Evolutionary conservation across 2,888 invertebrate species (phyloP).

Genomic region (Zonitis immaculata): DNA sequence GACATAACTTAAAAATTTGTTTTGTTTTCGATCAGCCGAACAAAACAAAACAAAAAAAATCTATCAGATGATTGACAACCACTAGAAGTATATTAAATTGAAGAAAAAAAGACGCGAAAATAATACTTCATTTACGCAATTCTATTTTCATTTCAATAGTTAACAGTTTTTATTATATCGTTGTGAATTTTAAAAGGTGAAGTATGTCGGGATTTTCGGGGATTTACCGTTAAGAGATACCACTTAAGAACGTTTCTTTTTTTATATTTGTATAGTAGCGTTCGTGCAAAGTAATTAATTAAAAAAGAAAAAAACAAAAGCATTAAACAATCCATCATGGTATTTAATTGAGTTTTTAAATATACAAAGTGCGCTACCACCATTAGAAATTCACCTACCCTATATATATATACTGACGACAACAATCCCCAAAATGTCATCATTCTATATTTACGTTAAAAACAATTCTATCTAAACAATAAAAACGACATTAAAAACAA

Average conservation of each 20-base stretch:
- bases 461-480: not conserved
- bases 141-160: too few species aligned
- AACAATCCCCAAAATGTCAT: conserved; percentile 1
- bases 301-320: too few species aligned
- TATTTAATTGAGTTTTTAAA: conserved; percentile 35
- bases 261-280: conserved; percentile 9
- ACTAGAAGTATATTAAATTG: too few species aligned
- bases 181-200: not conserved
- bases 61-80: not conserved
- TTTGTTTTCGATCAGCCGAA: not conserved
- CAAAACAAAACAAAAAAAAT: not conserved
- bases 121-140: not conserved
- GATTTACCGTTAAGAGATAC: conserved; percentile 7
- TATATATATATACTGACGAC: too few species aligned
- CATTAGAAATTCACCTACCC: too few species aligned
- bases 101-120: too few species aligned
- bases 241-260: conserved; percentile 17
- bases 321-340: conserved; percentile 42
- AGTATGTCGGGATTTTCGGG: conserved; percentile 3
- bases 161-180: not conserved
- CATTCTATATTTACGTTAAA: not conserved
- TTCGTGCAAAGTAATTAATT: conserved; percentile 39
- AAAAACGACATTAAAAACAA: not conserved
- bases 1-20: not conserved
- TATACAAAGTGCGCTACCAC: conserved; percentile 30